Conservation (phyloP, 1,140 invertebrate genomes). For the Nylanderia fulva region DNA sequence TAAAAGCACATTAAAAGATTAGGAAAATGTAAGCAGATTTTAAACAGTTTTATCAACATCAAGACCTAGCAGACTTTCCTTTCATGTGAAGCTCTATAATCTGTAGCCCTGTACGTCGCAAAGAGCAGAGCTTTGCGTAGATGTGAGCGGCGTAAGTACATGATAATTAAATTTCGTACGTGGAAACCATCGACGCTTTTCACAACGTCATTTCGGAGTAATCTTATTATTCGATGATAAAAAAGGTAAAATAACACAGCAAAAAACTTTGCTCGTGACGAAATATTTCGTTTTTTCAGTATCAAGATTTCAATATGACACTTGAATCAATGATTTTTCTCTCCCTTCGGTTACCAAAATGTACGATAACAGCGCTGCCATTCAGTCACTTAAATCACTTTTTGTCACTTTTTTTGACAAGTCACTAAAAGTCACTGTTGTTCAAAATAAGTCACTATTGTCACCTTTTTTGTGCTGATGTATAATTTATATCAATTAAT, state of each 20-base stretch:
- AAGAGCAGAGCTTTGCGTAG: background rate
- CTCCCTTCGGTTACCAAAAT: background rate
- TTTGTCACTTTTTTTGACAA: too few species aligned
- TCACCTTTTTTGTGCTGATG: too few species aligned
- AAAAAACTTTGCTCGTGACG: background rate
- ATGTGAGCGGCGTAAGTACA: conserved; percentile 17
- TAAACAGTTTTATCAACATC: conserved; percentile 9
- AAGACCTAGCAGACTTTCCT: conserved; percentile 22
- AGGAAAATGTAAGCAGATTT: background rate
- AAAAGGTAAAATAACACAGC: conserved; percentile 12
- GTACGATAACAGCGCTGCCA: too few species aligned
- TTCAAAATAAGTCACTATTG: too few species aligned
- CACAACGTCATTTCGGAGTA: background rate
- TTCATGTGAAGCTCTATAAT: conserved; percentile 28
- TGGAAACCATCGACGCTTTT: background rate
- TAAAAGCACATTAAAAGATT: background rate
- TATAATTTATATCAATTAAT: too few species aligned
- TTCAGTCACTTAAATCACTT: too few species aligned
- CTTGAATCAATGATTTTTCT: background rate
- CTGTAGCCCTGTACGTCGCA: conserved; percentile 1
- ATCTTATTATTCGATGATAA: conserved; percentile 44
- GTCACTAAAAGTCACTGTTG: too few species aligned
- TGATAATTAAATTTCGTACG: conserved; percentile 56
- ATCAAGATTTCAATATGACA: background rate
- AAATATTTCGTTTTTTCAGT: conserved; percentile 24